Evolutionary conservation across 2,888 invertebrate genomes (phyloP).

Genomic region (Drosophila tanythrix): DNA sequence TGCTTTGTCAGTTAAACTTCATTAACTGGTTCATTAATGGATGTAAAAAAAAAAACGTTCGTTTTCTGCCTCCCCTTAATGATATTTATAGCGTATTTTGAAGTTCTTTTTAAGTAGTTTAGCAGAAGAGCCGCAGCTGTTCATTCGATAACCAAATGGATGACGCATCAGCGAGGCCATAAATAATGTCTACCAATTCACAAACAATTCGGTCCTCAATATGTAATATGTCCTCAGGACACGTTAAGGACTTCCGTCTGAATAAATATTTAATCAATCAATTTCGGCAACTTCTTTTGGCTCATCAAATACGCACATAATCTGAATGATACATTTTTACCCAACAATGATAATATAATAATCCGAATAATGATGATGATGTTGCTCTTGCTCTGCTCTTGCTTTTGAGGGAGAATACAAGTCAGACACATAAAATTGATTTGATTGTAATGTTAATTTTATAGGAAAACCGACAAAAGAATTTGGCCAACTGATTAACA

Average conservation of each 20-base stretch:
- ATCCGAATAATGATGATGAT: constrained; percentile 29
- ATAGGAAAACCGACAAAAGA: constrained; percentile 38
- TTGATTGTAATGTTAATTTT: constrained; percentile 81
- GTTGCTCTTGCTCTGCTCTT: constrained; percentile 17
- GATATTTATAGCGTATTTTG: not conserved
- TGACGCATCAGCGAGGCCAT: constrained; percentile 34
- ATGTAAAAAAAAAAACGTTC: not conserved
- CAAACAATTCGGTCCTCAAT: constrained; percentile 48
- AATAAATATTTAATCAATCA: constrained; percentile 71
- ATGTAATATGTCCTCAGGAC: constrained; percentile 32
- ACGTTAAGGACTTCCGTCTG: constrained; percentile 66
- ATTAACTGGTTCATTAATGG: not conserved
- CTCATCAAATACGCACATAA: constrained; percentile 49
- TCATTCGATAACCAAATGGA: constrained; percentile 20
- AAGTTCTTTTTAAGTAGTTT: not conserved
- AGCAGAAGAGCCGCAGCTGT: not conserved
- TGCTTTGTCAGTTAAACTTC: not conserved
- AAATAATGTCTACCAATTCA: constrained; percentile 14
- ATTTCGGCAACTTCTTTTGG: constrained; percentile 59
- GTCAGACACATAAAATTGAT: constrained; percentile 77
- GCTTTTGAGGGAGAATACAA: constrained; percentile 68
- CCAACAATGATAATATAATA: constrained; percentile 30
- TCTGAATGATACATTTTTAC: constrained; percentile 54
- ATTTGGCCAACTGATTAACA: constrained; percentile 45
- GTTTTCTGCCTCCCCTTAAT: not conserved